A percentile compares a stretch with the other conserved stretches of the same genome.
These are phyloP conservation scores for Drosophila koepferae DNA, from an alignment of 2,888 invertebrate genomes.

Conservation along the genomic window DNA sequence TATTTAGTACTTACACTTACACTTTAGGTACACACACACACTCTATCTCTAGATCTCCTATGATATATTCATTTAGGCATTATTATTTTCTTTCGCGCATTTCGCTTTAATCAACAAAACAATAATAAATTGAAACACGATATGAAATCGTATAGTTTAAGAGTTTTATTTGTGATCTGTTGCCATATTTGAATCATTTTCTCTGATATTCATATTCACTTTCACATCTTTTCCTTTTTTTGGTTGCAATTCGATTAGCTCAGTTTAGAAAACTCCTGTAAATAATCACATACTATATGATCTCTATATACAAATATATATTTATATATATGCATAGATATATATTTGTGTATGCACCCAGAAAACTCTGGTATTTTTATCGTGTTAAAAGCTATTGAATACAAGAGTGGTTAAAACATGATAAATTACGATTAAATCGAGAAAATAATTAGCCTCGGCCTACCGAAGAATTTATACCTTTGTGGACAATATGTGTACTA, in stretches of 20 bases:
- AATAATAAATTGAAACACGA: constrained; percentile 1
- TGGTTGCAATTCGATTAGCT: not conserved
- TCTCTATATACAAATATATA: not conserved
- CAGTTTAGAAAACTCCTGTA: constrained; percentile 28
- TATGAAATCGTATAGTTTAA: constrained; percentile 6
- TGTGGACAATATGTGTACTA: not conserved
- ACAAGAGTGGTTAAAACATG: too few species aligned
- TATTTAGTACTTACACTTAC: constrained; percentile 49
- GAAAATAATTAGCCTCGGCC: too few species aligned
- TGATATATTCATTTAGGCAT: not conserved
- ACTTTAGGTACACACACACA: constrained; percentile 11
- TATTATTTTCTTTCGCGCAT: not conserved
- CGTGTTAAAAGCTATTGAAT: not conserved
- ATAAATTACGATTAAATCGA: not conserved
- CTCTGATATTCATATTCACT: not conserved
- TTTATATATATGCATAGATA: not conserved
- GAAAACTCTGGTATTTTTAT: not conserved
- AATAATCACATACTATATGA: constrained; percentile 23
- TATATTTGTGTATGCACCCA: not conserved
- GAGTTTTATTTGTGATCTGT: constrained; percentile 2
- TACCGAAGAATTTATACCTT: not conserved
- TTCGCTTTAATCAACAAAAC: not conserved
- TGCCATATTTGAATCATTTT: not conserved
- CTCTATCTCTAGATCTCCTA: not conserved
- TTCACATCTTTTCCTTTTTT: not conserved